Percentiles rank a stretch among this genome's conserved stretches.
Evolutionary conservation across 1,140 invertebrate species (phyloP).

Genomic region (Maniola jurtina): DNA sequence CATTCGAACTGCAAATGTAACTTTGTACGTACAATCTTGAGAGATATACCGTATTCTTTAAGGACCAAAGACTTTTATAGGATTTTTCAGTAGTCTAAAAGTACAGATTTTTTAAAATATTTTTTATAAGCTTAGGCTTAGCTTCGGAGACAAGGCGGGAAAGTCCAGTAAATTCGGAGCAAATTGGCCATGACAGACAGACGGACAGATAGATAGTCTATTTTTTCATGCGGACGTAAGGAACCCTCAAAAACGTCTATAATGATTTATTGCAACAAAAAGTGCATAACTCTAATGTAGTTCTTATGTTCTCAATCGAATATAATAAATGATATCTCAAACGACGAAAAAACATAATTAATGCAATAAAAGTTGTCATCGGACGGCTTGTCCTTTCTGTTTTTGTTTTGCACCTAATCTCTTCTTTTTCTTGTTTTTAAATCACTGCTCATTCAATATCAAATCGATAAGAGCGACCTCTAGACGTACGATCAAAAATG

Average conservation of each 20-base stretch:
- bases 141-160: too few species aligned
- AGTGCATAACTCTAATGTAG: conserved; percentile 5
- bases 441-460: not conserved
- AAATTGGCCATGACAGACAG: too few species aligned
- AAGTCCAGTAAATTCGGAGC: too few species aligned
- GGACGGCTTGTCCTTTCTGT: not conserved
- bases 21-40: too few species aligned
- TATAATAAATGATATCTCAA: conserved; percentile 4
- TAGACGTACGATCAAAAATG: not conserved
- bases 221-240: too few species aligned
- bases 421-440: conserved; percentile 4
- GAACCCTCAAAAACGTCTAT: not conserved
- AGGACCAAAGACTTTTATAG: too few species aligned
- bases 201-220: too few species aligned
- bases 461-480: not conserved
- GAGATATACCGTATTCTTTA: too few species aligned
- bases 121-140: too few species aligned
- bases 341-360: conserved; percentile 17
- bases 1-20: too few species aligned
- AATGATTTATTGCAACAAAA: not conserved
- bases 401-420: not conserved
- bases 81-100: too few species aligned
- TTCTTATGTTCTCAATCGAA: conserved; percentile 10
- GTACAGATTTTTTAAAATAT: too few species aligned
- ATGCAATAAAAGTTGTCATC: conserved; percentile 18